phyloP scores from a whole-genome alignment of 2,888 invertebrate genomes.

The Andrena dorsata region DNA sequence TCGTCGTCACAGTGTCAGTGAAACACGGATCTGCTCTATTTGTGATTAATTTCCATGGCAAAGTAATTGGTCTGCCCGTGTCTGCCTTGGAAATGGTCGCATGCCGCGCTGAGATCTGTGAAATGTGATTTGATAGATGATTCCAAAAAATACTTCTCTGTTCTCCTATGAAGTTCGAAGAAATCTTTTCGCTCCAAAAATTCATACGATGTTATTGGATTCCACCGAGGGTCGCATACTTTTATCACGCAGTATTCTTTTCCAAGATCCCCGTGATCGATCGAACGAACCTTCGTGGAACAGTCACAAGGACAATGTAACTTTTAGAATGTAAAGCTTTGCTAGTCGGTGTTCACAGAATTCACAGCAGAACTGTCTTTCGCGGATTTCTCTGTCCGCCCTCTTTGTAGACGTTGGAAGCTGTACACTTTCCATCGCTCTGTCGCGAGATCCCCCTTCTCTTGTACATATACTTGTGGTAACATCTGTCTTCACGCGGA shows the following conservation, averaged over 20 bases:
- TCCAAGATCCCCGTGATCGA: not conserved
- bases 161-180: too few relatives aligned
- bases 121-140: too few relatives aligned
- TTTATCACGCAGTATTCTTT: not conserved
- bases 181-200: too few relatives aligned
- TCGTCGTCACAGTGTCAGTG: not conserved
- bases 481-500: too few relatives aligned
- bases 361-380: constrained; percentile 22
- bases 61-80: not conserved
- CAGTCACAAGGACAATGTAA: constrained; percentile 18
- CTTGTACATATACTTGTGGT: constrained; percentile 6
- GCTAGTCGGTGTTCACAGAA: constrained; percentile 23
- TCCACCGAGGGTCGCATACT: not conserved
- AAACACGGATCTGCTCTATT: not conserved
- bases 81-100: not conserved
- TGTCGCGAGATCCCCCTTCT: constrained; percentile 28
- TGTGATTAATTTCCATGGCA: too few relatives aligned
- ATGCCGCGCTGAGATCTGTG: not conserved
- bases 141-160: too few relatives aligned
- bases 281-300: constrained; percentile 37
- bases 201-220: not conserved
- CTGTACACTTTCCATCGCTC: constrained; percentile 36
- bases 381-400: constrained; percentile 35
- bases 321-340: constrained; percentile 44
- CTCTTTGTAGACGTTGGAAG: constrained; percentile 50